Conservation (phyloP, 2,113 vertebrate genomes). For the Heterotilapia buettikoferi region DNA sequence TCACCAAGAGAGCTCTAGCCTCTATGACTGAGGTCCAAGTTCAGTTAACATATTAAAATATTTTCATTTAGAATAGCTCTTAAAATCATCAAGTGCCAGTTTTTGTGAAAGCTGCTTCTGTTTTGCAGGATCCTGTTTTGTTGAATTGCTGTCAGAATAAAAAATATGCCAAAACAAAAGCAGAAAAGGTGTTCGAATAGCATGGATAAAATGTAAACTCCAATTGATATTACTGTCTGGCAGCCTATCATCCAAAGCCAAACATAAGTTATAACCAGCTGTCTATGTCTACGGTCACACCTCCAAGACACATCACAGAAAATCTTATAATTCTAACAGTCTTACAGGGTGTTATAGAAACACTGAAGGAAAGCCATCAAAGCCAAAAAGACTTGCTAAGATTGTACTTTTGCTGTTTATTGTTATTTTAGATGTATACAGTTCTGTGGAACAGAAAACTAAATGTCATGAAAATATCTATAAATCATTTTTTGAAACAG, state of each 20-base stretch:
- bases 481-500: neutral
- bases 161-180: neutral
- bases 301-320: neutral
- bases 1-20: neutral
- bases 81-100: neutral
- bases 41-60: neutral
- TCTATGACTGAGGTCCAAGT: neutral
- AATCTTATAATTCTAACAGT: neutral
- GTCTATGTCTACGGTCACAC: neutral
- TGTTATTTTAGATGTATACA: neutral
- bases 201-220: neutral
- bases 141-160: neutral
- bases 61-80: neutral
- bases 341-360: neutral
- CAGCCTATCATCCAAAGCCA: neutral
- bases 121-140: neutral
- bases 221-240: neutral
- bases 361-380: neutral
- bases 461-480: neutral
- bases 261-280: neutral
- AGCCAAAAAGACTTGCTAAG: neutral
- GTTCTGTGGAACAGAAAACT: neutral
- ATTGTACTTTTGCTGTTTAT: neutral
- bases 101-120: neutral
- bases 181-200: neutral